Evolutionary conservation across 2,113 vertebrate species (phyloP).

Genomic region (Arvicanthis niloticus): DNA sequence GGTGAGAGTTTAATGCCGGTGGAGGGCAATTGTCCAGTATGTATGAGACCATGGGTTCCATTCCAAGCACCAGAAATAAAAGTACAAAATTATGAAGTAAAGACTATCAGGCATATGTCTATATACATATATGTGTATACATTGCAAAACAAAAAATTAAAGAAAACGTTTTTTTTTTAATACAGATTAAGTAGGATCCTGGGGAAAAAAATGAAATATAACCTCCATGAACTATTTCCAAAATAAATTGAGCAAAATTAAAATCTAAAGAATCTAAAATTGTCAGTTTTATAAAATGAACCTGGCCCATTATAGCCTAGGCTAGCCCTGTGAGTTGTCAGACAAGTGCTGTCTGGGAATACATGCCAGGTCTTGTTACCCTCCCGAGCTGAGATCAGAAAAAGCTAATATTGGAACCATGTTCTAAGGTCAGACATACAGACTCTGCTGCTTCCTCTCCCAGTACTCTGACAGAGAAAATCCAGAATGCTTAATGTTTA

Average conservation of each 20-base stretch:
- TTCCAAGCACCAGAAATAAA: background rate
- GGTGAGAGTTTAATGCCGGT: background rate
- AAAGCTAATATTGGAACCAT: conserved; percentile 38
- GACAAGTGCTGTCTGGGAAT: conserved; percentile 53
- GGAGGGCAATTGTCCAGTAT: background rate
- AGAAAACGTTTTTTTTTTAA: background rate
- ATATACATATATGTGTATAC: background rate
- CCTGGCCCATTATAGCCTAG: background rate
- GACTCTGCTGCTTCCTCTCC: background rate
- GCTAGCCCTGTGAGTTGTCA: conserved; percentile 58
- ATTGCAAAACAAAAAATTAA: conserved; percentile 6
- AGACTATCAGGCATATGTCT: background rate
- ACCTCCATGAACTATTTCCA: conserved; percentile 31
- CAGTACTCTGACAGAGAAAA: background rate
- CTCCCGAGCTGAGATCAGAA: conserved; percentile 45
- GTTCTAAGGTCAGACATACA: conserved; percentile 51
- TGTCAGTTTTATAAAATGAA: conserved; percentile 61
- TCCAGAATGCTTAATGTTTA: conserved; percentile 26
- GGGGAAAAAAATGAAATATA: background rate
- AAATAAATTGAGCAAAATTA: conserved; percentile 6
- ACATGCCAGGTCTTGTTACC: conserved; percentile 37
- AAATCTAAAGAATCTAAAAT: conserved; percentile 43
- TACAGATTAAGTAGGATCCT: background rate
- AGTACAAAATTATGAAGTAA: conserved; percentile 24
- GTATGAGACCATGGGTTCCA: background rate